Evolutionary conservation across 2,888 invertebrate genomes (phyloP), one percentile per base, ranked within the genome.

Genomic region (Biston stratarius): DNA sequence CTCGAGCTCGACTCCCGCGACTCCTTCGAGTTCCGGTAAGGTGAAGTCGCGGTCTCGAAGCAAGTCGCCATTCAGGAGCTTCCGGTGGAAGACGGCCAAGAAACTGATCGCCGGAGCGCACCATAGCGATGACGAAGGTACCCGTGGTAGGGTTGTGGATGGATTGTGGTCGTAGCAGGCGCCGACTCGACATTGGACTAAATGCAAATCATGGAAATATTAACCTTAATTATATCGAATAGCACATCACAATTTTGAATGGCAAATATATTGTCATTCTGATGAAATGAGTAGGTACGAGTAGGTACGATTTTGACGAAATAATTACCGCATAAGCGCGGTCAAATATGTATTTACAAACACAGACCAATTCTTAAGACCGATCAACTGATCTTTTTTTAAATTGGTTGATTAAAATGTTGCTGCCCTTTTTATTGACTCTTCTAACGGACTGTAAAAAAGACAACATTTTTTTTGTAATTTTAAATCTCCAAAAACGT

Each of bases 31-130:
- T 74, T 95, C 95, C 87, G 95, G 95, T 91, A 95, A 95, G 94
- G 94, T 95, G 95, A 97, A 97, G 95, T 96, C 97, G 88, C 96
- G 97, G 79, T 97, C 98, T 81, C 96, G 98, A 84, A 98, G 98
- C 95, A 98, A 98, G 95, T 98, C 98, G 83, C 98, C 98, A 73
- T 98, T 98, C 96, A 95, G 98, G 88, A 98, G 97, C 94, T 98
- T 98, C 95, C 96, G 98, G 76, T 98, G 97, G 97, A 97, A 97
- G 94, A 97, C 97, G 89, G 96, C 96, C 75, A 95, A 96, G 90
- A 95, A 95, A 80, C 94, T 95, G 73, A 92, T 95, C 83, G 95
- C 96, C 73, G 96, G 96, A 77, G 94, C 96, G 61, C 96, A 96
- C 77, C 96, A 96, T 84, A 97, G 97, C 89, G 97, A 97, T 85